A percentile compares a stretch with the other conserved stretches of the same genome.
These are phyloP conservation scores for Myopa testacea DNA, from an alignment of 2,888 invertebrate species.

Conservation along the genomic window DNA sequence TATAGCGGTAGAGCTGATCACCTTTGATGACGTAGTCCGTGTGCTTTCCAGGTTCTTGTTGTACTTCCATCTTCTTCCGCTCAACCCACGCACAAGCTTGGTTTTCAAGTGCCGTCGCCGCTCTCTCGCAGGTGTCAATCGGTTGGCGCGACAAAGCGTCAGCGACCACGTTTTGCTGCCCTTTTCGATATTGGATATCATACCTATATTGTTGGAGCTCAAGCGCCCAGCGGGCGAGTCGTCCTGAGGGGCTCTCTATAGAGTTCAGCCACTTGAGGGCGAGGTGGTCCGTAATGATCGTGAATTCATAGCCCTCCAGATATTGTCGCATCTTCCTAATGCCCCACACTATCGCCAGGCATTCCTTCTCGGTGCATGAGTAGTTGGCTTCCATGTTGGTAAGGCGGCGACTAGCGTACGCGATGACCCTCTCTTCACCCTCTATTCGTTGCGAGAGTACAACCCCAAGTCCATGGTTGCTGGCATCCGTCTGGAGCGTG, in stretches of 20 bases:
- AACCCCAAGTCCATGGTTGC: slow-evolving; percentile 8
- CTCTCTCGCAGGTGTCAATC: not conserved
- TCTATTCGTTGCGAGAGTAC: not conserved
- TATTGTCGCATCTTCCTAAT: too few species aligned
- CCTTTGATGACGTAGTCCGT: not conserved
- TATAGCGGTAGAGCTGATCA: not conserved
- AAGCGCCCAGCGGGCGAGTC: slow-evolving; percentile 14
- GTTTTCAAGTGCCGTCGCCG: not conserved
- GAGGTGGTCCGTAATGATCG: too few species aligned
- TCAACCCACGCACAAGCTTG: not conserved
- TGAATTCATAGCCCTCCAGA: too few species aligned
- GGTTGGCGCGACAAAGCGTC: slow-evolving; percentile 22
- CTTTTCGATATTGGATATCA: slow-evolving; percentile 15
- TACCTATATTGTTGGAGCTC: slow-evolving; percentile 18
- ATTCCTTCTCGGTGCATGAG: too few species aligned
- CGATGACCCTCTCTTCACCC: not conserved
- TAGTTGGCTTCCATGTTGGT: too few species aligned
- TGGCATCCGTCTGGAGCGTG: slow-evolving; percentile 25
- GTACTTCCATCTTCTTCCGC: not conserved
- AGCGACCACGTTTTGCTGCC: slow-evolving; percentile 13
- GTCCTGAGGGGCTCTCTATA: not conserved
- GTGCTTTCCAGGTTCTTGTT: not conserved
- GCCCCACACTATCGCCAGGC: too few species aligned
- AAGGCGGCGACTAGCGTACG: too few species aligned
- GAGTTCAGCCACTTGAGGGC: too few species aligned